These are phyloP conservation scores for Mycteria americana DNA, from an alignment of 2,797 vertebrate genomes.

Conservation along the genomic window DNA sequence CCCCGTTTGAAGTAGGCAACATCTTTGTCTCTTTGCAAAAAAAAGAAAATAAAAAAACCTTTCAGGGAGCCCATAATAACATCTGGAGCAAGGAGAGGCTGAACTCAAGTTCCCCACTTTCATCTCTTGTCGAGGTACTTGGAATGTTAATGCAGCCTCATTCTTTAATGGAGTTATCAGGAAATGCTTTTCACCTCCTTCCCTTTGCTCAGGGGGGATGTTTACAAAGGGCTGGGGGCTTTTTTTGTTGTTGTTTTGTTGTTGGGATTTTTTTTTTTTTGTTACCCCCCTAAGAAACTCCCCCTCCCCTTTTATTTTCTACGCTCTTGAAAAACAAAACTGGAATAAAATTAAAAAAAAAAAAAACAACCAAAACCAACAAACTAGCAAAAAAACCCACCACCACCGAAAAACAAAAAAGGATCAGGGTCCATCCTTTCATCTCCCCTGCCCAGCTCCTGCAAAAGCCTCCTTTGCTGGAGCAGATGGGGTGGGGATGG, in stretches of 20 bases:
- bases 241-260: conserved; percentile 25
- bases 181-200: conserved; percentile 77
- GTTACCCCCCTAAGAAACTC: not conserved
- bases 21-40: conserved; percentile 79
- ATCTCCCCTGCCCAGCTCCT: not conserved
- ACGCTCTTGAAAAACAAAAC: not conserved
- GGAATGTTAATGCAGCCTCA: conserved; percentile 72
- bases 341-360: not conserved
- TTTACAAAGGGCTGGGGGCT: conserved; percentile 55
- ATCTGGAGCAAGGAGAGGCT: conserved; percentile 78
- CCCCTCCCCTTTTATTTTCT: not conserved
- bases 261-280: not conserved
- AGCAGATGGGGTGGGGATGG: not conserved
- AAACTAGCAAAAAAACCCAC: not conserved
- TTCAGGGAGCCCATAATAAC: conserved; percentile 82
- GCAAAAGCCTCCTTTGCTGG: not conserved
- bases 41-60: conserved; percentile 72
- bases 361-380: too few relatives aligned
- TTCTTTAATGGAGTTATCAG: conserved; percentile 78
- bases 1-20: conserved; percentile 86
- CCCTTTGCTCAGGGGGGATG: conserved; percentile 56
- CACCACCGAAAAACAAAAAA: not conserved
- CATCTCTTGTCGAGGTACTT: conserved; percentile 71
- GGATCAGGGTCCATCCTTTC: not conserved
- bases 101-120: conserved; percentile 70